Percentiles rank a stretch among this genome's conserved stretches.
These are phyloP conservation scores for Heteromurus nitidus DNA, from an alignment of 2,888 invertebrate genomes.

Conservation along the genomic window DNA sequence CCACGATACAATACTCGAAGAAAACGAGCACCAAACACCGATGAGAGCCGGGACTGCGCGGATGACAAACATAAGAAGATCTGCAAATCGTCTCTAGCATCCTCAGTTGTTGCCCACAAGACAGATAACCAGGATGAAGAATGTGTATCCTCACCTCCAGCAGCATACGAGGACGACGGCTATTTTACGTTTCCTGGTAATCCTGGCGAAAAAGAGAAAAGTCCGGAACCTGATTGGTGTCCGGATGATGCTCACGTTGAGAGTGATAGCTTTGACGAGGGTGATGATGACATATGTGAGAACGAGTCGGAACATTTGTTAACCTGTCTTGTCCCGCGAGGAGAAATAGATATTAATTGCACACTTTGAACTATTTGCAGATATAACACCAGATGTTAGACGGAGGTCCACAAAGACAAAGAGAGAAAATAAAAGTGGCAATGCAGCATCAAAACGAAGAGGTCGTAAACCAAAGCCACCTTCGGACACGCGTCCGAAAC, in stretches of 20 bases:
- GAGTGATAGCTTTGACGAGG: not conserved
- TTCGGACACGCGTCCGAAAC: not conserved
- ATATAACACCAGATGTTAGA: too few relatives aligned
- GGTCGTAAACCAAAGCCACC: not conserved
- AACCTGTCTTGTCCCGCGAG: too few relatives aligned
- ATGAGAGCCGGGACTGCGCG: not conserved
- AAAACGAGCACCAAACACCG: too few relatives aligned
- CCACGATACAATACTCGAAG: not conserved
- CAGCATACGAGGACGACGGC: not conserved
- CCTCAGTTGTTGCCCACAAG: not conserved
- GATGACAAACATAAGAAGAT: not conserved
- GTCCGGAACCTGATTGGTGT: not conserved
- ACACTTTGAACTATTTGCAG: too few relatives aligned
- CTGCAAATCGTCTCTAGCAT: not conserved
- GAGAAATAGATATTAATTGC: too few relatives aligned
- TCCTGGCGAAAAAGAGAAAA: not conserved
- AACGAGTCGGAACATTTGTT: not conserved
- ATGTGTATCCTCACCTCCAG: not conserved
- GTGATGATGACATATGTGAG: not conserved
- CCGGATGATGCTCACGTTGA: not conserved
- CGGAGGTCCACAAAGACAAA: too few relatives aligned
- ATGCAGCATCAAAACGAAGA: not conserved
- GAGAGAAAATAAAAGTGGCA: too few relatives aligned
- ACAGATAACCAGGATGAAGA: not conserved
- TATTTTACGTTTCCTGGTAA: constrained; percentile 13